Conservation (phyloP, 2,797 vertebrate species). For the Echiichthys vipera region DNA sequence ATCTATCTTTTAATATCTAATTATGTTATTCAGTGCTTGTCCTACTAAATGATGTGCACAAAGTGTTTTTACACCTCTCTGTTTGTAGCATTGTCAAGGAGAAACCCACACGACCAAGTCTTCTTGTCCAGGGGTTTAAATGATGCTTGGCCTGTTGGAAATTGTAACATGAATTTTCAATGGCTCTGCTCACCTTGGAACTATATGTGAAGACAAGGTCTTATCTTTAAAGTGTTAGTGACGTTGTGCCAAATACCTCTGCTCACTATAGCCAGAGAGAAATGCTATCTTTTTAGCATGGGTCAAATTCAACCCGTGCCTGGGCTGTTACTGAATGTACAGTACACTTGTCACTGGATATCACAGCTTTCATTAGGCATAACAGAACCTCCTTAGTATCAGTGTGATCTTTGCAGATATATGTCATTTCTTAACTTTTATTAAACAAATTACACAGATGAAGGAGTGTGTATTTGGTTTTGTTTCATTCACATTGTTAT, state of each 20-base stretch:
- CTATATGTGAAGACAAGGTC: conserved; percentile 26
- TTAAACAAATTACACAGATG: conserved; percentile 75
- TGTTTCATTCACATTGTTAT: conserved; percentile 51
- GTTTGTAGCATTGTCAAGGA: conserved; percentile 17
- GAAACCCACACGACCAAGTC: not conserved
- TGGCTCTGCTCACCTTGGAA: conserved; percentile 10
- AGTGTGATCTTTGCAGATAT: conserved; percentile 66
- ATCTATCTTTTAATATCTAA: conserved; percentile 38
- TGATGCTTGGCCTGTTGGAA: conserved; percentile 37
- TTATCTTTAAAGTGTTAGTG: conserved; percentile 20
- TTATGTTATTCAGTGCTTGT: conserved; percentile 34
- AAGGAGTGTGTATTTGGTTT: conserved; percentile 71
- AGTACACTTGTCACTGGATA: conserved; percentile 69
- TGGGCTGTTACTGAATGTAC: conserved; percentile 51
- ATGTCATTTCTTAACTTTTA: conserved; percentile 70
- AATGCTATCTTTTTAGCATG: conserved; percentile 68
- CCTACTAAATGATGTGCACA: conserved; percentile 20
- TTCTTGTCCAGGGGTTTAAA: conserved; percentile 4
- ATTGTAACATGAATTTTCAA: conserved; percentile 19
- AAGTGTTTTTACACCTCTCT: conserved; percentile 20
- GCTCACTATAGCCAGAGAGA: conserved; percentile 62
- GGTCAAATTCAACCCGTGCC: conserved; percentile 73
- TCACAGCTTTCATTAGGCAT: conserved; percentile 60
- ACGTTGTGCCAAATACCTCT: conserved; percentile 44
- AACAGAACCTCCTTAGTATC: conserved; percentile 45